Conservation (phyloP, 2,797 vertebrate genomes). For the Melanotaenia maccullochi region DNA sequence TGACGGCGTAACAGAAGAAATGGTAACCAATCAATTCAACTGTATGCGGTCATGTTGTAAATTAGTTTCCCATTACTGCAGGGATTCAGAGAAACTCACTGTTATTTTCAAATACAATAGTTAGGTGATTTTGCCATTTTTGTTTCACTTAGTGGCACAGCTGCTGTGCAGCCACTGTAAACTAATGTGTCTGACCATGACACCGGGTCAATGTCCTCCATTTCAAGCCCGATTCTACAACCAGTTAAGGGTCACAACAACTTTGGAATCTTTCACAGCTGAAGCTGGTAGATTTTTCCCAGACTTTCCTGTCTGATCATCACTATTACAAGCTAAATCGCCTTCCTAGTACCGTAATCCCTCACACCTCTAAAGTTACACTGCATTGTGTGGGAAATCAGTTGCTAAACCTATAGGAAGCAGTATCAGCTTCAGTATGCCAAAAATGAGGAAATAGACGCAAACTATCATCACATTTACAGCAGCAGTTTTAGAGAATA, state of each 20-base stretch:
- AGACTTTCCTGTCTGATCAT: constrained; percentile 67
- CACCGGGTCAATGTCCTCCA: constrained; percentile 69
- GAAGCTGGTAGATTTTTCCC: constrained; percentile 70
- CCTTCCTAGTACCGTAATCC: constrained; percentile 75
- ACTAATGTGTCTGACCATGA: constrained; percentile 65
- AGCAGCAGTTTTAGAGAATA: constrained; percentile 62
- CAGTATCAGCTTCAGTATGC: constrained; percentile 55
- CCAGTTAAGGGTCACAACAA: constrained; percentile 70
- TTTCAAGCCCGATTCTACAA: constrained; percentile 71
- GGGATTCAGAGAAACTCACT: constrained; percentile 2
- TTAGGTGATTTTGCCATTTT: constrained; percentile 57
- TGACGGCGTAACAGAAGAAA: constrained; percentile 22
- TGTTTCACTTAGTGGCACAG: constrained; percentile 54
- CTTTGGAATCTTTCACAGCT: constrained; percentile 45
- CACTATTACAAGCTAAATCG: constrained; percentile 73
- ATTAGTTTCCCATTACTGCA: constrained; percentile 6
- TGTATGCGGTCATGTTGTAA: constrained; percentile 8
- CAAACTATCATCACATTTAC: constrained; percentile 64
- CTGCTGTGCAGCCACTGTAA: constrained; percentile 68
- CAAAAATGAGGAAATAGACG: constrained; percentile 60
- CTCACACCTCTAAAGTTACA: constrained; percentile 77
- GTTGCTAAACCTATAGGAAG: constrained; percentile 66
- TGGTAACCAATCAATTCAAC: constrained; percentile 16
- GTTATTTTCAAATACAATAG: constrained; percentile 7
- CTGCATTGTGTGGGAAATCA: constrained; percentile 77